phyloP scores from a whole-genome alignment of 2,797 vertebrate species.

The Muscicapa comitata region DNA sequence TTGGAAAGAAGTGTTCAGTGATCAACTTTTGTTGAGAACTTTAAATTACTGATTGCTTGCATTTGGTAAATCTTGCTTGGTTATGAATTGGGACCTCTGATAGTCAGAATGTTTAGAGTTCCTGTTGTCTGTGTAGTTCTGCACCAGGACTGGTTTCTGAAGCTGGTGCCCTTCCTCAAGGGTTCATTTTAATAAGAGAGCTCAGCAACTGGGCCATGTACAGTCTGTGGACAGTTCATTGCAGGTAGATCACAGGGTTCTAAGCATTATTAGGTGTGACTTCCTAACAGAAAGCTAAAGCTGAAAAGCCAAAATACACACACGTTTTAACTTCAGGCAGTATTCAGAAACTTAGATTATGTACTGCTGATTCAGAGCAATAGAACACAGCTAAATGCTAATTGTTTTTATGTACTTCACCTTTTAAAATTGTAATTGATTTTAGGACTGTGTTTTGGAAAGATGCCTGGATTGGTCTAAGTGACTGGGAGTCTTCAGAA shows the following conservation, averaged over 20 bases:
- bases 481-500: background rate
- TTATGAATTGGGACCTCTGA: background rate
- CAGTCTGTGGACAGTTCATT: background rate
- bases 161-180: background rate
- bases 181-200: background rate
- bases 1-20: background rate
- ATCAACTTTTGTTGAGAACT: background rate
- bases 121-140: background rate
- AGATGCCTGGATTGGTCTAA: background rate
- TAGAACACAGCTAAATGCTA: background rate
- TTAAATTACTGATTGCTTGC: background rate
- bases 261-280: background rate
- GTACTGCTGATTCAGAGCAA: background rate
- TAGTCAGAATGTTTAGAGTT: background rate
- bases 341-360: background rate
- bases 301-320: background rate
- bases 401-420: background rate
- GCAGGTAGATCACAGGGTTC: background rate
- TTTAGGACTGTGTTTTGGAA: background rate
- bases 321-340: background rate
- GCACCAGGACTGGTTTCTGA: background rate
- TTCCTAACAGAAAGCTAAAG: background rate
- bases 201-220: background rate
- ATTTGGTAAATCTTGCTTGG: background rate
- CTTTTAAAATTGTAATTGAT: background rate